phyloP scores from a whole-genome alignment of 2,888 invertebrate genomes.

The Drosophila greeni region DNA sequence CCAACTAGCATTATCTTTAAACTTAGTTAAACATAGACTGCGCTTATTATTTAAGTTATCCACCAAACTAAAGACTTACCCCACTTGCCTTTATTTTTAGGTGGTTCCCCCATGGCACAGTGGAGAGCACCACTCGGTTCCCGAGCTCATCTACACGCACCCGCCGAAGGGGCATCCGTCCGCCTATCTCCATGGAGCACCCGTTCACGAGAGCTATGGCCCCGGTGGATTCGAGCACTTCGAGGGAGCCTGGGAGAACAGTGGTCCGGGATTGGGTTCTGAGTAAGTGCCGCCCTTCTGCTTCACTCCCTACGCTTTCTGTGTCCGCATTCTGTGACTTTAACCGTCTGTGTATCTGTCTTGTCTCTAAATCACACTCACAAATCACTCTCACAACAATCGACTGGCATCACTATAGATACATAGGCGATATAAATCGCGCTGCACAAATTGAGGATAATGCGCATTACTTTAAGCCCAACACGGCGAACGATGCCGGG shows the following conservation, averaged over 20 bases:
- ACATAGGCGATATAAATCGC: constrained; percentile 82
- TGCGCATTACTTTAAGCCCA: constrained; percentile 79
- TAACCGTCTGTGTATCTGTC: constrained; percentile 36
- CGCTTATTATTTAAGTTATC: no score
- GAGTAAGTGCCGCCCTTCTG: constrained; percentile 80
- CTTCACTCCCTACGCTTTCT: constrained; percentile 1
- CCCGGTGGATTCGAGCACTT: constrained; percentile 79
- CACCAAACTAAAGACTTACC: background rate
- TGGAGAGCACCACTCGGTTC: constrained; percentile 68
- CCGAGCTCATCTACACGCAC: constrained; percentile 77
- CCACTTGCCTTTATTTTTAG: constrained; percentile 43
- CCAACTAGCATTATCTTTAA: background rate
- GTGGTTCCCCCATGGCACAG: constrained; percentile 76
- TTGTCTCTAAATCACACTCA: constrained; percentile 50
- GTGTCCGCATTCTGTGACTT: constrained; percentile 15
- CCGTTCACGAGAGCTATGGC: constrained; percentile 73
- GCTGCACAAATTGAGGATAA: constrained; percentile 80
- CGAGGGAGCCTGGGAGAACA: constrained; percentile 82
- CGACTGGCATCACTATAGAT: constrained; percentile 77
- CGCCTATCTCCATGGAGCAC: constrained; percentile 75
- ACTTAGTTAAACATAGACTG: background rate
- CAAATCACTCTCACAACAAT: constrained; percentile 20
- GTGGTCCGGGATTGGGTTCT: constrained; percentile 83
- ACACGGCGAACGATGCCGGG: constrained; percentile 80
- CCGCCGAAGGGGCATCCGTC: constrained; percentile 78